Conservation (phyloP, 2,113 vertebrate species). For the Hippotragus niger region DNA sequence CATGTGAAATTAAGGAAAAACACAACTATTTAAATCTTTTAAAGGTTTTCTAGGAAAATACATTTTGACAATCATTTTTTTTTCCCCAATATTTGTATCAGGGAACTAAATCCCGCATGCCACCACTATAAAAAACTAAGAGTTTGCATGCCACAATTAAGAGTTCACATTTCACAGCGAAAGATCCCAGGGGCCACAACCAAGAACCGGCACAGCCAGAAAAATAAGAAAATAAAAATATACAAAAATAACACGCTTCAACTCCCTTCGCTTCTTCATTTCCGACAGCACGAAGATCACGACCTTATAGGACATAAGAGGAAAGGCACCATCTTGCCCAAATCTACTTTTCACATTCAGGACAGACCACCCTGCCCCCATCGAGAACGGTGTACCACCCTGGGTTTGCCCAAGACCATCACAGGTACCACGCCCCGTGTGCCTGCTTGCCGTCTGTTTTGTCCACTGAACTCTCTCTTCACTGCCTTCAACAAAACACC, state of each 20-base stretch:
- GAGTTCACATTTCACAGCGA: neutral
- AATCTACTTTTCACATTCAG: rapidly evolving
- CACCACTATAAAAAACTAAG: neutral
- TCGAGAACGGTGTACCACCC: rapidly evolving
- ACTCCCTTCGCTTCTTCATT: neutral
- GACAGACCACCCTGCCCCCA: rapidly evolving
- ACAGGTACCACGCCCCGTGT: rapidly evolving
- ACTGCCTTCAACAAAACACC: rapidly evolving
- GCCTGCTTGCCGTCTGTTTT: rapidly evolving
- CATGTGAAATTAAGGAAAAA: neutral
- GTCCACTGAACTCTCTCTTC: too few species aligned
- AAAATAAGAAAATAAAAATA: neutral
- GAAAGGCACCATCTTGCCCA: rapidly evolving
- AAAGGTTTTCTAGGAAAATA: neutral
- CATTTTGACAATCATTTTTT: too few species aligned
- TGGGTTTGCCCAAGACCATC: neutral
- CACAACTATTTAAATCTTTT: neutral
- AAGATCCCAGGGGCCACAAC: neutral
- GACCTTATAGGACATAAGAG: rapidly evolving
- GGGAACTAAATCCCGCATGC: neutral
- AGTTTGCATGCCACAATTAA: neutral
- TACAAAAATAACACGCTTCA: neutral
- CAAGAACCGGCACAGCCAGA: neutral
- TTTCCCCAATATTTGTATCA: neutral
- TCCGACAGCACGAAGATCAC: too few species aligned